Evolutionary conservation across 2,113 vertebrate genomes (phyloP), one percentile per base, ranked within the genome.

Genomic region (Sinocyclocheilus anshuiensis): DNA sequence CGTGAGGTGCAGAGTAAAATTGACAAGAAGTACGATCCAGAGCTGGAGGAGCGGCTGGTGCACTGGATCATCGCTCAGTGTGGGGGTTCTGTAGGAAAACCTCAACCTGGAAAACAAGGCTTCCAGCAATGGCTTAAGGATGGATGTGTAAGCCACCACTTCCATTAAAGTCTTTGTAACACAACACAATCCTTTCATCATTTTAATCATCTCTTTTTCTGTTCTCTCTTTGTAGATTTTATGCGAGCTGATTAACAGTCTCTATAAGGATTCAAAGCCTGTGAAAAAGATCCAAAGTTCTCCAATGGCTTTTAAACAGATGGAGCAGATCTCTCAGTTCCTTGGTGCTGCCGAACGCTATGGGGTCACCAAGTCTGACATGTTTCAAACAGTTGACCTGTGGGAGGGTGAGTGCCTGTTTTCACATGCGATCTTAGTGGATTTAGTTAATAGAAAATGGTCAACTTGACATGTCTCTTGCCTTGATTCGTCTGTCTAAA

Each of bases 41-140:
- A 99, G 26, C 93, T 99, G 93, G 98, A 99, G 92, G 96, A 96
- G 48, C 93, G 94, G 67, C 94, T 99, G 90, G 95, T 96, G 79
- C 94, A 96, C 83, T 99, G 98, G 98, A 96, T 99, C 33, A 10
- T 95, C 0, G 86, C 90, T 24, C 98, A 99, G 94, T 97, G 96
- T 0, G 97, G 96, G 1, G 3, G 93, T 0, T 92, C 87, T 0
- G 95, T 96, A 20, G 94, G 94, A 0, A 94, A 87, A 11, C 97
- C 97, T 0, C 93, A 96, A 81, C 86, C 94, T 0, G 97, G 97
- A 84, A 96, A 96, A 91, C 90, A 92, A 45, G 97, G 96, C 83
- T 98, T 99, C 94, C 98, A 99, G 88, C 93, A 93, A 59, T 99
- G 98, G 98, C 96, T 99, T 77, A 99, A 98, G 94, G 97, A 98